phyloP scores from a whole-genome alignment of 2,888 invertebrate species.

The Latheticus oryzae region DNA sequence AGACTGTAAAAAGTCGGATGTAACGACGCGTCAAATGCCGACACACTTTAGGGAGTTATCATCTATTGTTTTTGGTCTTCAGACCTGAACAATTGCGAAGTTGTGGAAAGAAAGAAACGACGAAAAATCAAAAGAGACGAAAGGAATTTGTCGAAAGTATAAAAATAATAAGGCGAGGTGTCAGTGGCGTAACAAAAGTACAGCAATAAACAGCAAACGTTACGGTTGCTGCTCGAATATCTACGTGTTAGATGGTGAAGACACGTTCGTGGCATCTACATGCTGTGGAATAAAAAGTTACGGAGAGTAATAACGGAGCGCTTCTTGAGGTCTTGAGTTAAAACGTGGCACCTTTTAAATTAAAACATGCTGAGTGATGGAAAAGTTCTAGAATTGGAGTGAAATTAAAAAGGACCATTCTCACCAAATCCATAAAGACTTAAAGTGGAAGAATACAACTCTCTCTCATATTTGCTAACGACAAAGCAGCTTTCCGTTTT shows the following conservation, averaged over 20 bases:
- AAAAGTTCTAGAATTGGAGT: too few relatives aligned
- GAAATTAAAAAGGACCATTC: too few relatives aligned
- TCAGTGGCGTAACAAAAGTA: slow-evolving; percentile 15
- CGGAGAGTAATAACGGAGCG: too few relatives aligned
- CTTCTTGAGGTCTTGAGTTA: too few relatives aligned
- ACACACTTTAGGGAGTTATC: slow-evolving; percentile 40
- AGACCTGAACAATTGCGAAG: slow-evolving; percentile 40
- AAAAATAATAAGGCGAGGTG: slow-evolving; percentile 16
- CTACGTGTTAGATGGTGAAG: slow-evolving; percentile 2
- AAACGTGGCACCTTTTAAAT: too few relatives aligned
- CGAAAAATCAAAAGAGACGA: slow-evolving; percentile 4
- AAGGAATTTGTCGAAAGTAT: slow-evolving; percentile 5
- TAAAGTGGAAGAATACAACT: too few relatives aligned
- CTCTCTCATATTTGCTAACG: too few relatives aligned
- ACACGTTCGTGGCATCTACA: slow-evolving; percentile 5
- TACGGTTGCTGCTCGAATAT: slow-evolving; percentile 10
- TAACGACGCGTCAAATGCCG: slow-evolving; percentile 16
- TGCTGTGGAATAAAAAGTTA: slow-evolving; percentile 2
- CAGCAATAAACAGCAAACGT: slow-evolving; percentile 11
- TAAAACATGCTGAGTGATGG: too few relatives aligned
- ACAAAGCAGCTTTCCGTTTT: too few relatives aligned
- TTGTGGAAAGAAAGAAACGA: neutral
- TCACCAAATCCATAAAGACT: too few relatives aligned
- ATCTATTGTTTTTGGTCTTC: slow-evolving; percentile 42
- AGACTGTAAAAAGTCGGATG: slow-evolving; percentile 7